These are phyloP conservation scores for Sialia sialis DNA, from an alignment of 2,113 vertebrate genomes.

Conservation along the genomic window DNA sequence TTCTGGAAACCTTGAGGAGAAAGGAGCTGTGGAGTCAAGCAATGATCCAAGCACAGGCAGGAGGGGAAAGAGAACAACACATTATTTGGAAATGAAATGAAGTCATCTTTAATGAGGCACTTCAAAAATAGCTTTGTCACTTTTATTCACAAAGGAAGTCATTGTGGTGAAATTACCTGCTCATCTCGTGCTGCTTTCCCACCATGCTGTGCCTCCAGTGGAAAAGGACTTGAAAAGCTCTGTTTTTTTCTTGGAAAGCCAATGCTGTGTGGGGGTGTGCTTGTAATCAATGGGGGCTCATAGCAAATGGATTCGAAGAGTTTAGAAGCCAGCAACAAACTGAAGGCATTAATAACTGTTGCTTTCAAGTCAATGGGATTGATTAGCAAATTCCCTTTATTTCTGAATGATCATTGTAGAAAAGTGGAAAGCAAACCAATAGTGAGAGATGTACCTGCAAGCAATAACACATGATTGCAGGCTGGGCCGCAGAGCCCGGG, in stretches of 20 bases:
- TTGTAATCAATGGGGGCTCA: conserved; percentile 73
- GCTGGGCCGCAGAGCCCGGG: conserved; percentile 47
- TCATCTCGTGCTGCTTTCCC: conserved; percentile 23
- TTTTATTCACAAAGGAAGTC: conserved; percentile 45
- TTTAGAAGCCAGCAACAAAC: conserved; percentile 70
- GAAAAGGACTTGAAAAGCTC: neutral
- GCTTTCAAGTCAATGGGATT: conserved; percentile 76
- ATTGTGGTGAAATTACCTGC: conserved; percentile 32
- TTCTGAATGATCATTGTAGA: conserved; percentile 68
- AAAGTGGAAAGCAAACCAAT: conserved; percentile 71
- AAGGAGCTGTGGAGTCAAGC: neutral
- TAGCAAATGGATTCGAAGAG: conserved; percentile 77
- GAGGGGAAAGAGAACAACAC: neutral
- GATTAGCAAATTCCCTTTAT: conserved; percentile 77
- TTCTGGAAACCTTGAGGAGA: no score
- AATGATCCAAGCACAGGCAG: fast-evolving
- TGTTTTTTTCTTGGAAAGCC: neutral
- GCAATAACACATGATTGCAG: conserved; percentile 71
- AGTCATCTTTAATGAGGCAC: neutral
- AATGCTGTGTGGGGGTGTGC: neutral
- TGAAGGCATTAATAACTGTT: conserved; percentile 74
- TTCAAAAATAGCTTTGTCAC: conserved; percentile 27
- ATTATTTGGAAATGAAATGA: neutral
- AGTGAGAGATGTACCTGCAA: conserved; percentile 52
- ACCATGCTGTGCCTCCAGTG: neutral